Base-by-base conservation (phyloP, 2,113 vertebrate species). In the Osmerus eperlanus region DNA sequence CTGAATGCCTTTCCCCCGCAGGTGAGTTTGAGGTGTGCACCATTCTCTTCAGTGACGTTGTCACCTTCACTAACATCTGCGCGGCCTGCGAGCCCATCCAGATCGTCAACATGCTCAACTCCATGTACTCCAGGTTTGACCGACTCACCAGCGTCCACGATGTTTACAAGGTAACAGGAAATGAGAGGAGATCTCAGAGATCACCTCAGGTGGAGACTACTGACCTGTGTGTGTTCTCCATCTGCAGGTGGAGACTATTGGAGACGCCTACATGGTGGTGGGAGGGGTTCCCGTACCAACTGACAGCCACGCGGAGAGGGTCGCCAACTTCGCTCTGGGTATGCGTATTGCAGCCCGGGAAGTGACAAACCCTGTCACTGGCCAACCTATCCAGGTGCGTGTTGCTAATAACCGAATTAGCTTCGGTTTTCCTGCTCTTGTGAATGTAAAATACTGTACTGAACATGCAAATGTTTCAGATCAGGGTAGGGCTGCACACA, bases 11-110 rank as follows among this genome's bases (percentile, higher is more conserved):
- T 21, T 15, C 8, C n/a, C n/a, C 19, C 51, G 28, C 71, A 90
- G 90, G 94, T 71, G 93, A 92, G 74, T 95, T 94, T 78, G 76
- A 91, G 80, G 91, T 81, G 12, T 95, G 93, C 84, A 93, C 88
- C 0, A 89, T 93, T 21, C 84, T 95, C 54, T 93, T 94, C 86
- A 94, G 91, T 1, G 92, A 94, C 2, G 86, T 94, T 54, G 92
- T 93, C 41, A 93, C 90, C 52, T 94, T 95, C 83, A 96, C 91
- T 1, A 93, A 88, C 78, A 94, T 90, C 83, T 93, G 89, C 4
- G 92, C 91, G 11, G 90, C 82, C 72, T 94, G 90, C 25, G 87
- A 95, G 74, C 91, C 91, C 67, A 92, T 93, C 68, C 84, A 91
- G 25, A 91, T 82, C 0, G 92, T 94, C 58, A 89, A 91, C 72